Evolutionary conservation across 2,113 vertebrate species (phyloP).

Genomic region (Syngnathoides biaculeatus): DNA sequence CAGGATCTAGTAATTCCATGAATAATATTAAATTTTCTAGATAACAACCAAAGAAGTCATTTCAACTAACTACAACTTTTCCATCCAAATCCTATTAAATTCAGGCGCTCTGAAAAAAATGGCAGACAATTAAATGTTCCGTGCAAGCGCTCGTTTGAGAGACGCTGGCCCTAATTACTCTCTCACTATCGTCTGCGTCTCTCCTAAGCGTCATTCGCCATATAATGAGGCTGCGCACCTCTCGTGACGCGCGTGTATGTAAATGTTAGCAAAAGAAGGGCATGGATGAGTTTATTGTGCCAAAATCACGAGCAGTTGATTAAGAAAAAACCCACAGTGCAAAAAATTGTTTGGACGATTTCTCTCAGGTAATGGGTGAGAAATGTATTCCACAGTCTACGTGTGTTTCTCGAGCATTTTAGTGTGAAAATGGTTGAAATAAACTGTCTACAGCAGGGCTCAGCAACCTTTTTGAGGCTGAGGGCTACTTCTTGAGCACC

Average conservation of each 20-base stretch:
- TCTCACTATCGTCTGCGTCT: slow-evolving; percentile 54
- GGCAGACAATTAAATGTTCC: slow-evolving; percentile 1
- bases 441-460: too few relatives aligned
- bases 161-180: slow-evolving; percentile 42
- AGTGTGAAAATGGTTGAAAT: too few relatives aligned
- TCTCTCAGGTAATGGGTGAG: too few relatives aligned
- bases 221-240: slow-evolving; percentile 48
- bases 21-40: not conserved
- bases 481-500: too few relatives aligned
- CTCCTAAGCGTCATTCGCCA: slow-evolving; percentile 43
- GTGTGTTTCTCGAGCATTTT: too few relatives aligned
- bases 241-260: too few relatives aligned
- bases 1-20: not conserved
- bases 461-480: too few relatives aligned
- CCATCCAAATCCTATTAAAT: not conserved
- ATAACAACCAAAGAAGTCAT: not conserved
- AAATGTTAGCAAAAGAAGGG: not conserved
- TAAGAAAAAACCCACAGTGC: not conserved
- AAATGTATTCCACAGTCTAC: too few relatives aligned
- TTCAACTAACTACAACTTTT: not conserved
- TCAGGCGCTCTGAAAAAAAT: not conserved
- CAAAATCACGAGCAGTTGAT: not conserved
- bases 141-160: not conserved
- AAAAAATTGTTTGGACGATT: too few relatives aligned
- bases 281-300: not conserved